A percentile compares a stretch with the other conserved stretches of the same genome.
These are phyloP conservation scores for Hirtodrosophila duncani DNA, from an alignment of 2,888 invertebrate species.

Conservation along the genomic window DNA sequence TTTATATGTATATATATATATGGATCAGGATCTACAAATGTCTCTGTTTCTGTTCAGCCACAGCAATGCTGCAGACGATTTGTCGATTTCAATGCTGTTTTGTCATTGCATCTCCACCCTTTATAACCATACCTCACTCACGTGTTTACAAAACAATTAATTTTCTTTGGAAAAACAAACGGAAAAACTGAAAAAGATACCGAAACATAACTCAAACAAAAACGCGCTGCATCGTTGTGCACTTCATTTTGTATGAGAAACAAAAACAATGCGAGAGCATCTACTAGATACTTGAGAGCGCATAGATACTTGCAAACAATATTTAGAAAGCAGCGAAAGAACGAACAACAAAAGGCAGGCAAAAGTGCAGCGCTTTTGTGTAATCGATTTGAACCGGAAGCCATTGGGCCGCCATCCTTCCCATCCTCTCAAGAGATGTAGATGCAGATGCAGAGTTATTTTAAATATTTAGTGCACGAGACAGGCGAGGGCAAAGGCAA, in stretches of 20 bases:
- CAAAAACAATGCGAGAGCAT: constrained; percentile 19
- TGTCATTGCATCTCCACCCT: constrained; percentile 28
- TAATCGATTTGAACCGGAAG: constrained; percentile 74
- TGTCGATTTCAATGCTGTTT: constrained; percentile 44
- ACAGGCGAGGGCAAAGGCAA: constrained; percentile 51
- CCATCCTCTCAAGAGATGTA: constrained; percentile 26
- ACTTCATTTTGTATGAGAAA: constrained; percentile 48
- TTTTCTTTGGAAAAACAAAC: constrained; percentile 57
- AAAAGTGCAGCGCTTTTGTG: constrained; percentile 60
- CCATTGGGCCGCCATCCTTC: constrained; percentile 53
- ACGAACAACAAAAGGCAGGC: constrained; percentile 23
- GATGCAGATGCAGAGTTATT: constrained; percentile 59
- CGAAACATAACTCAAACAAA: constrained; percentile 69
- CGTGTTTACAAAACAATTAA: constrained; percentile 70
- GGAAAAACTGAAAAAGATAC: constrained; percentile 64
- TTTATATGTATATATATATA: constrained; percentile 16
- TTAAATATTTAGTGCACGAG: constrained; percentile 73
- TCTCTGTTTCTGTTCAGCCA: constrained; percentile 43
- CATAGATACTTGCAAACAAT: constrained; percentile 31
- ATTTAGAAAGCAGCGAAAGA: constrained; percentile 36
- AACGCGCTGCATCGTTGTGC: constrained; percentile 67
- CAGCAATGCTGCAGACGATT: constrained; percentile 19
- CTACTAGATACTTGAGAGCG: constrained; percentile 35
- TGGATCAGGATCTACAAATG: constrained; percentile 36
- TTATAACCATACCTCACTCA: constrained; percentile 29